phyloP scores from a whole-genome alignment of 2,113 vertebrate species.

The Gadus macrocephalus region DNA sequence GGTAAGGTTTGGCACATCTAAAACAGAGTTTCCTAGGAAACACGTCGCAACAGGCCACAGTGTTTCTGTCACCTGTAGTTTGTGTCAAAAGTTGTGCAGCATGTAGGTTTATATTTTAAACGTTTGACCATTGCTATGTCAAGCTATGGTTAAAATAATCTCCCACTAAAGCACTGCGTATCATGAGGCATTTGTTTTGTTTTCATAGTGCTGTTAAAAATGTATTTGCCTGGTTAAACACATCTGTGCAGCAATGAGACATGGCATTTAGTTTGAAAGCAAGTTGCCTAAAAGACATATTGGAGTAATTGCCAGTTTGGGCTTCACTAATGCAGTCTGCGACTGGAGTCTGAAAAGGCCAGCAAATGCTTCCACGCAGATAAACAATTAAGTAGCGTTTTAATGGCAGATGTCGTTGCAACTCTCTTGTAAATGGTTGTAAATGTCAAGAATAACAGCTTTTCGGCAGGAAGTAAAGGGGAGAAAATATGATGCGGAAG shows the following conservation, averaged over 20 bases:
- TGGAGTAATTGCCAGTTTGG: slow-evolving; percentile 73
- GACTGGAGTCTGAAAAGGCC: slow-evolving; percentile 71
- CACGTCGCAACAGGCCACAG: slow-evolving; percentile 1
- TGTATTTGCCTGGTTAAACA: slow-evolving; percentile 47
- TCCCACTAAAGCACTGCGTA: slow-evolving; percentile 21
- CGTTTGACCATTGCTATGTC: neutral
- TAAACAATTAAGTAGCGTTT: slow-evolving; percentile 76
- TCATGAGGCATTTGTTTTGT: slow-evolving; percentile 24
- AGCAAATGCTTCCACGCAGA: slow-evolving; percentile 69
- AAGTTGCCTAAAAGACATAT: slow-evolving; percentile 65
- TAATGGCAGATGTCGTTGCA: slow-evolving; percentile 61
- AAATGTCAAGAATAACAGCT: slow-evolving; percentile 71
- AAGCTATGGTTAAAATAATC: slow-evolving; percentile 18
- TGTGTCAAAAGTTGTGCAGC: no score
- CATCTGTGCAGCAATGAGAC: slow-evolving; percentile 50
- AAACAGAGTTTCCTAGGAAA: neutral
- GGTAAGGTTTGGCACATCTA: neutral
- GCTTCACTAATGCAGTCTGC: slow-evolving; percentile 73
- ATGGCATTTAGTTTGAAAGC: slow-evolving; percentile 66
- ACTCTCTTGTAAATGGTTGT: slow-evolving; percentile 63
- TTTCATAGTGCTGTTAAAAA: slow-evolving; percentile 31
- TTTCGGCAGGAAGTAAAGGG: slow-evolving; percentile 52
- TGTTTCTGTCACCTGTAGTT: no score
- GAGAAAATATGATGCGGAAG: slow-evolving; percentile 10
- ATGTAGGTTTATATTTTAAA: slow-evolving; percentile 2